Base-by-base conservation (phyloP, 2,888 invertebrate species). In the Synergus umbraculus region DNA sequence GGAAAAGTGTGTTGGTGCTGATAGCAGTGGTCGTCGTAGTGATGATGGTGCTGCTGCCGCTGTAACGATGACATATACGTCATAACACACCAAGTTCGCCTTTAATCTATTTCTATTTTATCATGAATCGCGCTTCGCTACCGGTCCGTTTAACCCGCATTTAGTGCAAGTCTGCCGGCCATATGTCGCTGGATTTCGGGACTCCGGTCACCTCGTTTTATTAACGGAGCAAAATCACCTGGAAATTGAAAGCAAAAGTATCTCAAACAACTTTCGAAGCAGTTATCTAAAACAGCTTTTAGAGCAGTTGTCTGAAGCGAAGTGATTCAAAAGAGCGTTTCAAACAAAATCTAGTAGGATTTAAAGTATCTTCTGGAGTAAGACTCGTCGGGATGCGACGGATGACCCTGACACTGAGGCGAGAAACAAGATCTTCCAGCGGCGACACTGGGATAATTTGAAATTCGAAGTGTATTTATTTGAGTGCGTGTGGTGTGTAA, bases 51-150 rank as follows among this genome's bases (percentile, higher is more conserved):
- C 83, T 85, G 83, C 85, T 88, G 85, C 85, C 85, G 85, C 83
- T 87, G 87, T 86, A 87, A 88, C 87, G 86, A 89, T 89, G 89
- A 89, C 89, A 88, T 86, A 86, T 37, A 87, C 87, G 89, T 89
- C 89, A 89, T 86, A 89, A 89, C 87, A 88, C 85, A 84, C 22
- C 9, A 87, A 85, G 84, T 83, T 85, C 85, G 84, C 41, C 43
- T 43, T 43, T 43, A 66, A 43, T 43, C 67, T 60, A 29, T 22
- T 60, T 60, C 22, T 60, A 67, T 67, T 67, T 67, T 67, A 15
- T n/a, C n/a, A 41, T 41, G n/a, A 65, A 41, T 22, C 67, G 46
- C 46, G 44, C 12, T 41, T 43, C 41, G n/a, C 43, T 18, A n/a
- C 43, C n/a, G n/a, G 66, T 8, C 49, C 37, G 9, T 5, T 46